phyloP scores from a whole-genome alignment of 2,797 vertebrate genomes.

The Rousettus madagascariensis region DNA sequence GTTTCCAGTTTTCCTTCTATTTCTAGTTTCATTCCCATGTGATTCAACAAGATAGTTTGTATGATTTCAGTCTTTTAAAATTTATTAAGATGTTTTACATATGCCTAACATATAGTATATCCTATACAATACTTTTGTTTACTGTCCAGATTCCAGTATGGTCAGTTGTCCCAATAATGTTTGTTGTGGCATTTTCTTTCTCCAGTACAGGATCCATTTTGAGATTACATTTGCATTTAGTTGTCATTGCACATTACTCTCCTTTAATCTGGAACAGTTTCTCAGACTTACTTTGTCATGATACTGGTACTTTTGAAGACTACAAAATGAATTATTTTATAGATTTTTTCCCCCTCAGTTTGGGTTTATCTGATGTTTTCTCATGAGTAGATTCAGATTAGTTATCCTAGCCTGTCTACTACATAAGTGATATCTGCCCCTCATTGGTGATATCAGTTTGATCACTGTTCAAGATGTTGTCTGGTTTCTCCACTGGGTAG shows the following conservation, averaged over 20 bases:
- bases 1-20: neutral
- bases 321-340: neutral
- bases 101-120: neutral
- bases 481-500: neutral
- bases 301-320: neutral
- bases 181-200: neutral
- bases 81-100: neutral
- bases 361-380: neutral
- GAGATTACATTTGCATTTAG: neutral
- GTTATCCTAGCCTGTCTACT: neutral
- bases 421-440: neutral
- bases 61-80: neutral
- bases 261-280: neutral
- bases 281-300: neutral
- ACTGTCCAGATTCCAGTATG: neutral
- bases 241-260: neutral
- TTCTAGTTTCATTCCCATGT: neutral
- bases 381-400: neutral
- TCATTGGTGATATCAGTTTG: neutral
- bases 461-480: neutral
- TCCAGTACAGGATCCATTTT: neutral
- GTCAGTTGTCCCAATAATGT: neutral
- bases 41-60: neutral
- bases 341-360: neutral
- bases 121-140: neutral